Conservation (phyloP, 1,140 invertebrate species). For the Caerostris darwini region DNA sequence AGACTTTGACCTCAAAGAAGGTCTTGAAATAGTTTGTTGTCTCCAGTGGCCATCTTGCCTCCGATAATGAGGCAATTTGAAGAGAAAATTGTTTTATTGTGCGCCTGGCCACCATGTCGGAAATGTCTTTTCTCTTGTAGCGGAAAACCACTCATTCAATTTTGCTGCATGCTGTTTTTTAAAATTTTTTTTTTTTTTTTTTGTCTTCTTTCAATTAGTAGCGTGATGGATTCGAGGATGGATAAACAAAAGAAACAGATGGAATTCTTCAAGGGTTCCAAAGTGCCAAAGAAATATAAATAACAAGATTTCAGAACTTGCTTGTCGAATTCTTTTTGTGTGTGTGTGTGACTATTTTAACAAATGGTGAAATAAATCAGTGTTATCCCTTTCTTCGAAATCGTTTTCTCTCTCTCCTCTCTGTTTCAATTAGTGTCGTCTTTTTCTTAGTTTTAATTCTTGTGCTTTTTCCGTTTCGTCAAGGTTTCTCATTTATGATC, state of each 20-base stretch:
- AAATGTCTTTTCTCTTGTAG: not conserved
- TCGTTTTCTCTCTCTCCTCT: not conserved
- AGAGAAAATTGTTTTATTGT: slow-evolving; percentile 16
- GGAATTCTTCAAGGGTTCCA: not conserved
- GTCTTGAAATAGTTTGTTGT: not conserved
- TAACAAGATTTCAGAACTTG: not conserved
- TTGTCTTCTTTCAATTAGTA: not conserved
- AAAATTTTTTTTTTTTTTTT: not conserved
- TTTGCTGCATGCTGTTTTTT: not conserved
- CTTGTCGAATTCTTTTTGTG: not conserved
- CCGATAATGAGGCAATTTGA: slow-evolving; percentile 10
- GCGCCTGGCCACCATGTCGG: not conserved
- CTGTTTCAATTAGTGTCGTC: not conserved
- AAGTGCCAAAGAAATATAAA: not conserved
- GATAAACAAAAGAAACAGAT: not conserved
- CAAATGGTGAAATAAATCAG: not conserved
- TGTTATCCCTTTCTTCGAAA: not conserved
- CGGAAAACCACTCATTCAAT: not conserved
- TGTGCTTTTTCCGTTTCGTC: no score
- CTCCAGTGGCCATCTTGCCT: not conserved
- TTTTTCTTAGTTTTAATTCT: no score
- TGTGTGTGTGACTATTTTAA: not conserved
- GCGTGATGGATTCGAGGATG: not conserved
- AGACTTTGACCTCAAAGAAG: slow-evolving; percentile 17
- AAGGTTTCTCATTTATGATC: no score